Base-by-base conservation (phyloP, 2,113 vertebrate species). In the Apaloderma vittatum region DNA sequence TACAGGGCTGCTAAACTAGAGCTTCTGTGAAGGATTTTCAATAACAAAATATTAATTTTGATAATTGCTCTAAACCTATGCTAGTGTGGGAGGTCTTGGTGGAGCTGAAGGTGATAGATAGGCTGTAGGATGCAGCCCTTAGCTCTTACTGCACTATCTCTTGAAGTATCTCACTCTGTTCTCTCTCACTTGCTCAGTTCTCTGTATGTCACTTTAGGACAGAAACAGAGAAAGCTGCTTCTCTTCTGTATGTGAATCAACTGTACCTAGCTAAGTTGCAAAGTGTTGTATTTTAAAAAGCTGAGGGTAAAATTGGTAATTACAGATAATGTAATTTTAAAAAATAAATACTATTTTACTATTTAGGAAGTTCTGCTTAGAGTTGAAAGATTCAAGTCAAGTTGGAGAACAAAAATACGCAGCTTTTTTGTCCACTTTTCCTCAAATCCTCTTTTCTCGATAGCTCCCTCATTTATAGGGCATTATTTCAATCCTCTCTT, bases 401-500 rank as follows among this genome's bases (percentile, higher is more conserved):
- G 6, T 43, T 93, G 43, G 48, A 59, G 54, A 86, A 88, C 27
- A 62, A 85, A 88, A 96, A 90, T 43, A 54, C 4, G 43, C 51
- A 61, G n/a, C 11, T 61, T 57, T 57, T 51, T 92, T n/a, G 23
- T 32, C 84, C 3, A 4, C 58, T 90, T 93, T 90, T 86, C 54
- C 62, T 93, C 58, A 92, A 93, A 92, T 94, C 71, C 55, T 94
- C 78, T 94, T 93, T 94, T 80, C 71, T 86, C 13, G 3, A 16
- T 88, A 93, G 49, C 54, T 90, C 49, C 67, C 36, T 86, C 90
- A 83, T 74, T 90, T 95, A 73, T 16, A 49, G 82, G 66, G 78
- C 63, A 61, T 93, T 95, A 90, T 90, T 97, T 94, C 71, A 94
- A 70, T 94, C 86, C 75, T 88, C 23, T 7, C 34, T 94, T 95